Base-by-base conservation (phyloP, 2,797 vertebrate genomes). In the Acrocephalus scirpaceus region DNA sequence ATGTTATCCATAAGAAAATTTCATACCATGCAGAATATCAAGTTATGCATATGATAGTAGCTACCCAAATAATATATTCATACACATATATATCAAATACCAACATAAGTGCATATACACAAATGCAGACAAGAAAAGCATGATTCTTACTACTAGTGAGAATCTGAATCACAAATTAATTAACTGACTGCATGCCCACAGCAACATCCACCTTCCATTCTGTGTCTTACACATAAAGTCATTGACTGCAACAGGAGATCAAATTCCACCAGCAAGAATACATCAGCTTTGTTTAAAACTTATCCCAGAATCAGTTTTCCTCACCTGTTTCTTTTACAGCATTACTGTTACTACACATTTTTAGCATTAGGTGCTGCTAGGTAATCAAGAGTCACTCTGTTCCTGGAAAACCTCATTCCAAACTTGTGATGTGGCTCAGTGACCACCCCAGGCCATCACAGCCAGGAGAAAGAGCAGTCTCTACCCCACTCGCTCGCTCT, bases 381-480 rank as follows among this genome's bases (percentile, higher is more conserved):
- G 36, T 53, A 90, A 71, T 26, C 34, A 51, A 45, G 40, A 81
- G 38, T 44, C 50, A 70, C 22, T 34, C 38, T n/a, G 12, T 25
- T 69, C n/a, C 58, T 36, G 10, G 10, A 81, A 45, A 88, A 44
- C 15, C 9, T 92, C 40, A 48, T 72, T 90, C 47, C 86, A 78
- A 84, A 56, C 16, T 58, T 51, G 40, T 47, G 22, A 32, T 42
- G 58, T 32, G n/a, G 34, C 53, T 90, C 38, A 22, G 40, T 38
- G 38, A 81, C 17, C 25, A 75, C 3, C 7, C 20, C 19, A 69
- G 38, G 50, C 13, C 44, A 76, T 5, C 12, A 36, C 7, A 70
- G 48, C 56, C 53, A 79, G 51, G 1, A 95, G 18, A 23, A 83
- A 50, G 23, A 80, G 45, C 0, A 0, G 4, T 17, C 21, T 56